A percentile compares a stretch with the other conserved stretches of the same genome.
phyloP scores from a whole-genome alignment of 1,140 invertebrate species.

The Atta texana region DNA sequence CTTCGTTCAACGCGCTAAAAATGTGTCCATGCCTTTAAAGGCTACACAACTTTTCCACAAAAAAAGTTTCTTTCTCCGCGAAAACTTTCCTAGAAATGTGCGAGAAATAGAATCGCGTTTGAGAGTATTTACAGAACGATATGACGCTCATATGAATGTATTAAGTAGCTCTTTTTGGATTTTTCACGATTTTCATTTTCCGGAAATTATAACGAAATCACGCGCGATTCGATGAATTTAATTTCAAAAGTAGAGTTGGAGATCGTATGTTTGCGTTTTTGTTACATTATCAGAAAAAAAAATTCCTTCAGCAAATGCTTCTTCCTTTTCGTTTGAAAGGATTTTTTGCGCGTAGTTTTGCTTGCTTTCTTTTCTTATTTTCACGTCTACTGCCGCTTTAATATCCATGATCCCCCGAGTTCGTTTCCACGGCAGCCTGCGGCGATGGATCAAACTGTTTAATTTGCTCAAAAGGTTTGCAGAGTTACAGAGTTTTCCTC shows the following conservation, averaged over 20 bases:
- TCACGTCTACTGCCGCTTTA: constrained; percentile 21
- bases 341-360: not conserved
- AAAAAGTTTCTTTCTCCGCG: not conserved
- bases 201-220: constrained; percentile 6
- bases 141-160: not conserved
- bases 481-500: constrained; percentile 31
- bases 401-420: constrained; percentile 10
- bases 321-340: constrained; percentile 11
- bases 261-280: not conserved
- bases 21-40: constrained; percentile 12
- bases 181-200: not conserved
- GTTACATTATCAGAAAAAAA: constrained; percentile 7
- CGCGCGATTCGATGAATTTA: not conserved
- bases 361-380: not conserved
- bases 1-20: constrained; percentile 12
- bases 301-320: not conserved
- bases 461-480: constrained; percentile 58
- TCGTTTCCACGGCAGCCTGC: constrained; percentile 73
- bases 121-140: not conserved
- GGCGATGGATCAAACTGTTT: constrained; percentile 76
- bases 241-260: not conserved
- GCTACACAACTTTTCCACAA: constrained; percentile 1
- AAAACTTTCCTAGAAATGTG: not conserved
- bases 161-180: constrained; percentile 17
- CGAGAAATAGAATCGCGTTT: constrained; percentile 2